Base-by-base conservation (phyloP, 2,888 invertebrate genomes). In the Tiliacea citrago region DNA sequence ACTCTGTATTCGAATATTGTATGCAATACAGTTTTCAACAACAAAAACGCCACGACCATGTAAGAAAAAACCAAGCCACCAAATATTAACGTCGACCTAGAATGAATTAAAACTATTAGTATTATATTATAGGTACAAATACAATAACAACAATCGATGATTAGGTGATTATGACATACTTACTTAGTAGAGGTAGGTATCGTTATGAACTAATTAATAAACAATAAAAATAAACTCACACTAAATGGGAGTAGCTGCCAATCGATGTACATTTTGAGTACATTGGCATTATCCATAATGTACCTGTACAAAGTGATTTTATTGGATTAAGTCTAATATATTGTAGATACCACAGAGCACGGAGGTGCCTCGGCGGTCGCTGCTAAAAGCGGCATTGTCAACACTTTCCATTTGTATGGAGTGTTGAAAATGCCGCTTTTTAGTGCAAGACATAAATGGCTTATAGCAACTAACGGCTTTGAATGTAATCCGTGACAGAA, bases 1-100 rank as follows among this genome's bases (percentile, higher is more conserved):
- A 95, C 95, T 88, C 87, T 92, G 83, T 94, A 96, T 86, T 96
- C 96, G 82, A 96, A 96, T 82, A 96, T 95, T 68, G 89, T 94
- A 76, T 96, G 96, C 60, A 96, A 81, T 18, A 93, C 94, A 21
- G 94, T 92, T 87, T 96, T 96, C 29, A 95, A 77, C 53, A 94
- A 86, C 18, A 91, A 83, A 81, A 88, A 95, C 12, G 95, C 94
- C 29, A 93, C 93, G 2, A 90, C 86, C 85, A 93, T 88, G 72
- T 96, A 95, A 0, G 95, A 94, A 81, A 95, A 91, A 81, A 90
- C 87, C 57, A 96, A 79, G 2, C 96, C 96, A 53, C 92, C 88
- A 85, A 95, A 96, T 82, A 95, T 86, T 53, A 94, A 53, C n/a
- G 91, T 86, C 5, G 95, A 89, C 86, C 96, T 96, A 81, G 24